Base-by-base conservation (phyloP, 2,888 invertebrate genomes). In the Orthosia cruda region DNA sequence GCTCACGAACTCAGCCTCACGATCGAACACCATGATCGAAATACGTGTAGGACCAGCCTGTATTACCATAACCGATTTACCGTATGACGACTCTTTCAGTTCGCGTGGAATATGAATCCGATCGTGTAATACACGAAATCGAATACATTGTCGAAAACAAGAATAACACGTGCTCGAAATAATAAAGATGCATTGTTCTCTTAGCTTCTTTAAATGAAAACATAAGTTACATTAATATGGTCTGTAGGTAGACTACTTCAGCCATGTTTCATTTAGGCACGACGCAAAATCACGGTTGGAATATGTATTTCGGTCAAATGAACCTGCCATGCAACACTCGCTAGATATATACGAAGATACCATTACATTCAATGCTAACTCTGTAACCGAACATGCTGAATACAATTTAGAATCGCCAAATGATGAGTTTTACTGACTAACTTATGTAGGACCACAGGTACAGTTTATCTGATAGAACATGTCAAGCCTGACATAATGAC, bases 1-100 rank as follows among this genome's bases (percentile, higher is more conserved):
- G 90, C 86, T 93, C 95, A 94, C 95, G 96, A 95, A 92, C 91
- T 92, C 86, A 89, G 90, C 90, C 88, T 95, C 96, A 96, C 96
- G 96, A 96, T 94, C 94, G 94, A 90, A 91, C 91, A 93, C 93
- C 95, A 94, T 94, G 95, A 95, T 94, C 95, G 93, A 93, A 95
- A 94, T 93, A 94, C 95, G 92, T 93, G 92, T 93, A 92, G 92
- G 89, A 90, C 89, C 91, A 87, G 83, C 74, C 91, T 89, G 92
- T 93, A 95, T 95, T 96, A 95, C 93, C 95, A 95, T 95, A 95
- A 93, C 92, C 93, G 92, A 91, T 89, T 89, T 94, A 94, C 93
- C 91, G 93, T 94, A 95, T 94, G 94, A 95, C 92, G 92, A 93
- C 94, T 95, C 94, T 94, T 94, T 96, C 93, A 93, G 91, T 92